phyloP scores from a whole-genome alignment of 2,888 invertebrate species.

The Lochmaea crataegi region DNA sequence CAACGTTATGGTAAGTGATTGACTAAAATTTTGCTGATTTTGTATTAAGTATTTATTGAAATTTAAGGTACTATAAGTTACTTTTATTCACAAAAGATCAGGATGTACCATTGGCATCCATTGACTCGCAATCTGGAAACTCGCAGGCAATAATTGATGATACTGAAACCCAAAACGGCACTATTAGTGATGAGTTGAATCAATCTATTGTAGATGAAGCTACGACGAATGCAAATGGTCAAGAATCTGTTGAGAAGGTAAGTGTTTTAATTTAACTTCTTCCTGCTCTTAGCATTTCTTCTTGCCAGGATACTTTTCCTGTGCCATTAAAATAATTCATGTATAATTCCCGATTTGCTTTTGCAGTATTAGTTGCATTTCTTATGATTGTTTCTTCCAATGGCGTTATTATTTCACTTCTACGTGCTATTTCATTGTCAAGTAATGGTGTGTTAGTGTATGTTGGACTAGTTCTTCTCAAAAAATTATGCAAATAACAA shows the following conservation, averaged over 20 bases:
- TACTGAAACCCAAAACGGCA: too few relatives aligned
- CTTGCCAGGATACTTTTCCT: conserved; percentile 11
- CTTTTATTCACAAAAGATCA: too few relatives aligned
- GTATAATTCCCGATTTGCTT: conserved; percentile 5
- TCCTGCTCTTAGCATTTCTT: conserved; percentile 12
- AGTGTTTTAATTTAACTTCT: conserved; percentile 15
- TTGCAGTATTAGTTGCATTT: conserved; percentile 11
- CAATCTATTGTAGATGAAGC: too few relatives aligned
- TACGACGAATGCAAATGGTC: too few relatives aligned
- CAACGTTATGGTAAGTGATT: not conserved
- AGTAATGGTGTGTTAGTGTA: not conserved
- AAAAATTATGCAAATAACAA: conserved; percentile 26
- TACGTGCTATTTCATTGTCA: too few relatives aligned
- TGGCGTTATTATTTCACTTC: not conserved
- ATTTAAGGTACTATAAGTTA: too few relatives aligned
- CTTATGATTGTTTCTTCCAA: conserved; percentile 11
- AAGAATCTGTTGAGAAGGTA: conserved; percentile 15
- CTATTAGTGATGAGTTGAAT: too few relatives aligned
- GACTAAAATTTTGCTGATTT: too few relatives aligned
- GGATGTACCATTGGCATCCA: too few relatives aligned
- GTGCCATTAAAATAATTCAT: conserved; percentile 7
- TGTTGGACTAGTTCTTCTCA: conserved; percentile 12
- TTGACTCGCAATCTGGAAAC: too few relatives aligned
- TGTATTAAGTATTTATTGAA: too few relatives aligned
- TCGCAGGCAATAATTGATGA: too few relatives aligned